Conservation (phyloP, 2,113 vertebrate genomes). For the Chaenogobius annularis region DNA sequence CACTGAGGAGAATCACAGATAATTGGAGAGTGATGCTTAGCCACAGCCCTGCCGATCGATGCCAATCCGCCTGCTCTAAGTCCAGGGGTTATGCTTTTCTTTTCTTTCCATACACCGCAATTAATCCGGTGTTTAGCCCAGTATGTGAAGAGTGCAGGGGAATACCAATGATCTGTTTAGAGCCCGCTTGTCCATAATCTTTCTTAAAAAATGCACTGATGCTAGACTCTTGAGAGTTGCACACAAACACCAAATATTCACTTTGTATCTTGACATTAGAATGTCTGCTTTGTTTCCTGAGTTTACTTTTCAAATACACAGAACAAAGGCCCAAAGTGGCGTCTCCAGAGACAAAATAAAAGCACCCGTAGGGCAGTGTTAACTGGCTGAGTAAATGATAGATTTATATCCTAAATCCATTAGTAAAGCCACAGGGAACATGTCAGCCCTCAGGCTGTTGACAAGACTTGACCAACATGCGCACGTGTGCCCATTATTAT, state of each 20-base stretch:
- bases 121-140: constrained; percentile 74
- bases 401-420: constrained; percentile 78
- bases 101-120: constrained; percentile 71
- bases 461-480: not conserved
- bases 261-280: constrained; percentile 24
- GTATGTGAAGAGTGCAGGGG: constrained; percentile 56
- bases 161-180: constrained; percentile 77
- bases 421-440: constrained; percentile 68
- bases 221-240: constrained; percentile 3
- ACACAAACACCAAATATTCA: constrained; percentile 26
- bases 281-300: constrained; percentile 18
- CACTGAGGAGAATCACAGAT: constrained; percentile 70
- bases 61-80: constrained; percentile 69
- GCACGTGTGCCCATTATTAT: constrained; percentile 6
- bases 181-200: constrained; percentile 54
- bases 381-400: constrained; percentile 74
- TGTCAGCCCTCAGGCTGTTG: constrained; percentile 49
- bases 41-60: constrained; percentile 67
- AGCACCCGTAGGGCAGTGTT: constrained; percentile 70
- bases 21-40: constrained; percentile 75
- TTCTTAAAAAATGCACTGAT: constrained; percentile 35
- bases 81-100: constrained; percentile 72
- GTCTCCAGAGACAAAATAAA: constrained; percentile 57
- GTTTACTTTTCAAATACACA: constrained; percentile 18
- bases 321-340: constrained; percentile 41